These are phyloP conservation scores for Periplaneta americana DNA, from an alignment of 1,140 invertebrate genomes.

Conservation along the genomic window DNA sequence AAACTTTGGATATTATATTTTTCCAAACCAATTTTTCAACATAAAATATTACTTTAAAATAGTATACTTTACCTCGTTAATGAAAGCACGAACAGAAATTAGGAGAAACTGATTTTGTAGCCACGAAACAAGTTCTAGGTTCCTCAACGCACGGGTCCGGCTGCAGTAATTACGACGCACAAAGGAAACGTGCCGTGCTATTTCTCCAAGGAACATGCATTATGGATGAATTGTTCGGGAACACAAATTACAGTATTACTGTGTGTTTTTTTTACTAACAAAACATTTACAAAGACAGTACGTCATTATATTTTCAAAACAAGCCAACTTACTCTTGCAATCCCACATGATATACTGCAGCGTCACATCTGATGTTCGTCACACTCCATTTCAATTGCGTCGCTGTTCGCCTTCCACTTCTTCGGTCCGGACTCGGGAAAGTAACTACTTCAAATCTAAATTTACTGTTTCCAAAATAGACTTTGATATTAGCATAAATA, in stretches of 20 bases:
- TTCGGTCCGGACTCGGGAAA: too few species aligned
- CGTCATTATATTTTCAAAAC: not conserved
- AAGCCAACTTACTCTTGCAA: not conserved
- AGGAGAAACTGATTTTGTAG: too few species aligned
- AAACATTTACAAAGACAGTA: not conserved
- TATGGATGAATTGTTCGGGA: not conserved
- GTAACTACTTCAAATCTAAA: not conserved
- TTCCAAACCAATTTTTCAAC: too few species aligned
- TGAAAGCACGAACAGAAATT: too few species aligned
- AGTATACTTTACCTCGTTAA: too few species aligned
- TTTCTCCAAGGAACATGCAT: not conserved
- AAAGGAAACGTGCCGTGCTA: not conserved
- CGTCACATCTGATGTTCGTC: not conserved
- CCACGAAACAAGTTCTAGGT: too few species aligned
- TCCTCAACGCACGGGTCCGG: not conserved
- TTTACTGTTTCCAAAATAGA: not conserved
- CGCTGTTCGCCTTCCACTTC: not conserved
- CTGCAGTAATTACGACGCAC: not conserved
- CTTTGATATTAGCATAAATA: not conserved
- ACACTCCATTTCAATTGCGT: too few species aligned
- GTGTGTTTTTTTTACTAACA: not conserved
- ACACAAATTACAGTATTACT: not conserved
- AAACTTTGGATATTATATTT: too few species aligned
- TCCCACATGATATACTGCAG: not conserved
- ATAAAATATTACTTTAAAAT: too few species aligned